These are phyloP conservation scores for Lepidochitona cinerea DNA, from an alignment of 2,888 invertebrate species.

Conservation along the genomic window DNA sequence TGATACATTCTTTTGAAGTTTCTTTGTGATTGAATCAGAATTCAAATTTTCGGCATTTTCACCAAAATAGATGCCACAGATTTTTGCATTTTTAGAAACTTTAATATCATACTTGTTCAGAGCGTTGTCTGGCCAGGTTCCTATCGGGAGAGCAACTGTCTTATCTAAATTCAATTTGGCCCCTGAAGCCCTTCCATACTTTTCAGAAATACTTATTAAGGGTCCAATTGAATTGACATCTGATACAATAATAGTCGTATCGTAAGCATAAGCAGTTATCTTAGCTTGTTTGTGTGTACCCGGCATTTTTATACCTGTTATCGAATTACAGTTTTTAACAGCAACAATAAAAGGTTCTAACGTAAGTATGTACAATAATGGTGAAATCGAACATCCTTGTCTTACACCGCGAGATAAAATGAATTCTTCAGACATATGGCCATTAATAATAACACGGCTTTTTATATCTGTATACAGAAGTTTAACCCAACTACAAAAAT, in stretches of 20 bases:
- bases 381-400: not conserved
- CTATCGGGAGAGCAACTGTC: conserved; percentile 24
- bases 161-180: conserved; percentile 31
- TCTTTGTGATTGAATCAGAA: not conserved
- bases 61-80: not conserved
- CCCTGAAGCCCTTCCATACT: conserved; percentile 19
- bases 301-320: conserved; percentile 21
- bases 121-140: conserved; percentile 25
- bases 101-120: not conserved
- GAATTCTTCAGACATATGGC: not conserved
- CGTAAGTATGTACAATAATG: not conserved
- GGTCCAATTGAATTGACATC: not conserved
- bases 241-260: conserved; percentile 11
- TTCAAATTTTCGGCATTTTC: not conserved
- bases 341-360: not conserved
- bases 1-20: not conserved
- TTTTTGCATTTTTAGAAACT: not conserved
- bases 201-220: not conserved
- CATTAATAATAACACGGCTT: not conserved
- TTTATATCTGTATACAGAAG: not conserved
- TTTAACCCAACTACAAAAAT: no score
- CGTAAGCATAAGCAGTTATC: conserved; percentile 20
- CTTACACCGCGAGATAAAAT: not conserved
- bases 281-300: conserved; percentile 8
- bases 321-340: not conserved